Conservation (phyloP, 2,113 vertebrate genomes). For the Aplodontia rufa region DNA sequence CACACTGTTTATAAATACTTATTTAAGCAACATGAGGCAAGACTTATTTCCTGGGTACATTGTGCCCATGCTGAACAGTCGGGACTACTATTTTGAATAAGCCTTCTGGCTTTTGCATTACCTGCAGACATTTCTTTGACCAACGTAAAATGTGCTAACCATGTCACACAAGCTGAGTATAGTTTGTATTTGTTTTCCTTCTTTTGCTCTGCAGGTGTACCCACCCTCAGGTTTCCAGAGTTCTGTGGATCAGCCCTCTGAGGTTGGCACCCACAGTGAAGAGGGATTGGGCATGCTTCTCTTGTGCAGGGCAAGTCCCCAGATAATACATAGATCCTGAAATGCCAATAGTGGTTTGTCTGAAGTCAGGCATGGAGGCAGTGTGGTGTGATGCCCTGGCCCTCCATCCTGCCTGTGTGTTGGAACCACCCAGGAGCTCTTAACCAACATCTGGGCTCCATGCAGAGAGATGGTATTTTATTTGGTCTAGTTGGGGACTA, state of each 20-base stretch:
- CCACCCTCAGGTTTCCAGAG: background rate
- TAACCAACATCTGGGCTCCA: background rate
- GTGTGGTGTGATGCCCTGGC: background rate
- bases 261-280: background rate
- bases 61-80: conserved; percentile 22
- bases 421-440: background rate
- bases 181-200: background rate
- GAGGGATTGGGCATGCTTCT: background rate
- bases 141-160: background rate
- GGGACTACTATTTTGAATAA: conserved; percentile 28
- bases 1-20: conserved; percentile 61
- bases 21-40: conserved; percentile 56
- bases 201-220: background rate
- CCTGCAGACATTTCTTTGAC: conserved; percentile 24
- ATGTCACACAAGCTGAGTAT: background rate
- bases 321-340: background rate
- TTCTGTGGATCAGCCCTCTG: background rate
- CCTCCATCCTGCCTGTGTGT: background rate
- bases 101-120: conserved; percentile 31
- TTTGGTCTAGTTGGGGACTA: background rate
- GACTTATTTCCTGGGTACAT: conserved; percentile 50
- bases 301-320: background rate
- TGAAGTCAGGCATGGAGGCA: background rate
- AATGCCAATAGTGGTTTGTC: background rate
- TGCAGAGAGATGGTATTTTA: background rate